Base-by-base conservation (phyloP, 2,888 invertebrate species). In the Caenorhabditis sp. region DNA sequence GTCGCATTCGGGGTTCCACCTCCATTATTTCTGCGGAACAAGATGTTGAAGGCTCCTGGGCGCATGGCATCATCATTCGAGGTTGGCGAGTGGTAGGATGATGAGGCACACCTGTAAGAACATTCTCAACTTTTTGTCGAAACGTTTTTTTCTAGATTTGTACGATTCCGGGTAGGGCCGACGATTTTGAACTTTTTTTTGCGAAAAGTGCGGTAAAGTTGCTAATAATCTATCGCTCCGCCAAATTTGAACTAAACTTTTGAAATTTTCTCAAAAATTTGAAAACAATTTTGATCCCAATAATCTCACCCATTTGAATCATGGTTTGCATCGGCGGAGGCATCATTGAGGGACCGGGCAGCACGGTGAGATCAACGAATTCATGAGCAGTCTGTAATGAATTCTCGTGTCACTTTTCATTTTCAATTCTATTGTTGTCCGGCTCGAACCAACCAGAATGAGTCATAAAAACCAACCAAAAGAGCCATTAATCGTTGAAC, bases 401-500 rank as follows among this genome's bases (percentile, higher is more conserved):
- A 35, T 53, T 52, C 52, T 32, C 35, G 3, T 35, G 22, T 52
- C 52, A 52, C 11, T 11, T 1, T n/a, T 30, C n/a, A n/a, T 20
- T 20, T 26, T 15, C 22, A 13, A 4, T 20, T 39, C 22, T 37
- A 24, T 52, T 50, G 17, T 27, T 46, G 24, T 35, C 20, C 35
- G 17, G 20, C 17, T n/a, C n/a, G n/a, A n/a, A n/a, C n/a, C n/a
- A n/a, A n/a, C n/a, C n/a, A n/a, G n/a, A n/a, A n/a, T n/a, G n/a
- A n/a, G n/a, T n/a, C n/a, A n/a, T n/a, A n/a, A n/a, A n/a, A n/a
- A n/a, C n/a, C n/a, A 39, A 80, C 81, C 74, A 81, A 48, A 30
- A 81, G 53, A 24, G 81, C 81, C 81, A 81, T 81, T 43, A 81
- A 65, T 63, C 76, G 70, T 46, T 81, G 81, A 41, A 81, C 81